Percentiles rank a stretch among this genome's conserved stretches.
Conservation (phyloP, 1,140 invertebrate species). For the Drosophila repletoides region DNA sequence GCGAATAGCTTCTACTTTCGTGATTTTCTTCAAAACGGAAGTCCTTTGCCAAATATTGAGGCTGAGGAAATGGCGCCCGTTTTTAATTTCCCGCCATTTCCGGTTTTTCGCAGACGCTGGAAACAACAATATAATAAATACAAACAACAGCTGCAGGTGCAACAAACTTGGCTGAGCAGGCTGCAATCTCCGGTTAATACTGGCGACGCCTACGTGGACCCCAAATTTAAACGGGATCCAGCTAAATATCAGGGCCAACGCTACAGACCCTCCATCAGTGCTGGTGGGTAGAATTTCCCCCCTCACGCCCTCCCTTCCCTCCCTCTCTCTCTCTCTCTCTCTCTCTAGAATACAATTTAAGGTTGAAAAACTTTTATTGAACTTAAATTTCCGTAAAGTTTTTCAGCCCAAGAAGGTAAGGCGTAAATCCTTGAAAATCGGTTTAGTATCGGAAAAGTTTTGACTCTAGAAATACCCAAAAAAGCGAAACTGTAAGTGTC, state of each 20-base stretch:
- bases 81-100: conserved; percentile 49
- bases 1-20: neutral
- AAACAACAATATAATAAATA: conserved; percentile 15
- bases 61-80: conserved; percentile 48
- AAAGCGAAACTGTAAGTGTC: too few relatives aligned
- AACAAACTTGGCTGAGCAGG: conserved; percentile 36
- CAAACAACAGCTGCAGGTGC: conserved; percentile 44
- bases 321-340: too few relatives aligned
- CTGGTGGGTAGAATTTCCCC: conserved; percentile 69
- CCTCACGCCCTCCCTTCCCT: too few relatives aligned
- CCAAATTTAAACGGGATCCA: conserved; percentile 38
- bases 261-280: conserved; percentile 66
- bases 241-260: conserved; percentile 10
- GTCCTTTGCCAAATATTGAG: conserved; percentile 46
- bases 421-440: too few relatives aligned
- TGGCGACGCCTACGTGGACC: conserved; percentile 9
- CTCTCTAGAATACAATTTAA: too few relatives aligned
- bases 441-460: too few relatives aligned
- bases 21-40: conserved; percentile 50
- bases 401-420: too few relatives aligned
- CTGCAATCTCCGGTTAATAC: conserved; percentile 52
- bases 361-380: too few relatives aligned
- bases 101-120: conserved; percentile 25
- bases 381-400: too few relatives aligned
- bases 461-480: too few relatives aligned